phyloP scores from a whole-genome alignment of 2,888 invertebrate species.

The Hypomecis punctinalis region DNA sequence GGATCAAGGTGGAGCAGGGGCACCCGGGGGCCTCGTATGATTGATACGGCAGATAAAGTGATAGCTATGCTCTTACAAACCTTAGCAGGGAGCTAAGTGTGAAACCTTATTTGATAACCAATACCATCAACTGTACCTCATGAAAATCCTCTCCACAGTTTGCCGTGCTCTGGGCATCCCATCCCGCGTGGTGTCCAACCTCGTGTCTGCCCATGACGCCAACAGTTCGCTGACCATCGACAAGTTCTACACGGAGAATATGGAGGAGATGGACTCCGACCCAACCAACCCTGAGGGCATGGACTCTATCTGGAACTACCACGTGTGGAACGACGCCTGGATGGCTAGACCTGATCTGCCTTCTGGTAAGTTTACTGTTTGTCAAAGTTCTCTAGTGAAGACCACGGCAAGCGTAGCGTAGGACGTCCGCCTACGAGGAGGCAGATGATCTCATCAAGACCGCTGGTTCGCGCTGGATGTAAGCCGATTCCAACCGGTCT shows the following conservation, averaged over 20 bases:
- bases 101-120: too few relatives aligned
- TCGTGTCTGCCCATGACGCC: conserved; percentile 94
- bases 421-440: too few relatives aligned
- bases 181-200: conserved; percentile 91
- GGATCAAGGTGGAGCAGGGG: too few relatives aligned
- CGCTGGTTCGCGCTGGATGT: too few relatives aligned
- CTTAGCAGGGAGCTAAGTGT: too few relatives aligned
- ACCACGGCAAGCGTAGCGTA: too few relatives aligned
- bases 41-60: too few relatives aligned
- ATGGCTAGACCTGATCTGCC: conserved; percentile 92
- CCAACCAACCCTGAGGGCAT: conserved; percentile 87
- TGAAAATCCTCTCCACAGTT: conserved; percentile 71
- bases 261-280: conserved; percentile 87
- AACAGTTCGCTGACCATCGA: conserved; percentile 92
- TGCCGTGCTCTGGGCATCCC: conserved; percentile 93
- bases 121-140: background rate
- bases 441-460: too few relatives aligned
- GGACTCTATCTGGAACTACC: conserved; percentile 95
- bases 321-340: conserved; percentile 96
- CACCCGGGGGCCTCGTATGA: too few relatives aligned
- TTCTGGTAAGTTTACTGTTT: conserved; percentile 70
- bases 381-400: too few relatives aligned
- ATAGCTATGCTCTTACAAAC: too few relatives aligned
- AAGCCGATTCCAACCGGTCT: too few relatives aligned
- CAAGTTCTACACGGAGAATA: conserved; percentile 88